A percentile compares a stretch with the other conserved stretches of the same genome.
Conservation (phyloP, 2,797 vertebrate species). For the Trachurus trachurus region DNA sequence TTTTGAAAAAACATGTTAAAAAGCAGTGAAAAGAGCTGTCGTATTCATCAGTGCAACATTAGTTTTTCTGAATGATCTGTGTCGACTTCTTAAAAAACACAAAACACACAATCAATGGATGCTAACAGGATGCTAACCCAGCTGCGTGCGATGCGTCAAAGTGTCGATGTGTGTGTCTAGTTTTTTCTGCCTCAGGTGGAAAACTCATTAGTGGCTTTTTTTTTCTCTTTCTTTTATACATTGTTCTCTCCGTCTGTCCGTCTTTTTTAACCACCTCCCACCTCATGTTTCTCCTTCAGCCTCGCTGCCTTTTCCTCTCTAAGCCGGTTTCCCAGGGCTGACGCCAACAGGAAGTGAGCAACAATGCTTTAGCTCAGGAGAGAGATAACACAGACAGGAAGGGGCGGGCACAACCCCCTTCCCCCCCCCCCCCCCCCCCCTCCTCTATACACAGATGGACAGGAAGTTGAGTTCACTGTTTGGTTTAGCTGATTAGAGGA, state of each 20-base stretch:
- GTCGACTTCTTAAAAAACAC: background rate
- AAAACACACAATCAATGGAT: background rate
- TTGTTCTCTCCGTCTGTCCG: constrained; percentile 58
- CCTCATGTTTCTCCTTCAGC: constrained; percentile 26
- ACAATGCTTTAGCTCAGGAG: constrained; percentile 80
- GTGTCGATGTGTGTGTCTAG: too few relatives aligned
- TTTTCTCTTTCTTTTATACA: background rate
- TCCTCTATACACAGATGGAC: constrained; percentile 67
- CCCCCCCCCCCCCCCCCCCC: too few relatives aligned
- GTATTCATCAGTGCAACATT: constrained; percentile 6
- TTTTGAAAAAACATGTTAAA: too few relatives aligned
- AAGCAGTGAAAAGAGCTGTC: background rate
- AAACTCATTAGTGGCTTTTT: constrained; percentile 42
- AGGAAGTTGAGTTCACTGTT: constrained; percentile 81
- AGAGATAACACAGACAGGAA: constrained; percentile 85
- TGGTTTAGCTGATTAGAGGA: constrained; percentile 78
- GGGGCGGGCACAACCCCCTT: constrained; percentile 60
- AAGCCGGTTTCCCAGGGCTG: constrained; percentile 67
- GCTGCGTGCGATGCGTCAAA: background rate
- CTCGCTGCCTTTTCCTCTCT: constrained; percentile 40
- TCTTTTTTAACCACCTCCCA: constrained; percentile 15
- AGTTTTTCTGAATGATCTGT: background rate
- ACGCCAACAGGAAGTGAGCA: constrained; percentile 78
- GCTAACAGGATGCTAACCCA: background rate
- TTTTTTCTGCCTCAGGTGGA: constrained; percentile 53